phyloP scores from a whole-genome alignment of 64 coral and sea anemone species.

The Anthopleura sola region DNA sequence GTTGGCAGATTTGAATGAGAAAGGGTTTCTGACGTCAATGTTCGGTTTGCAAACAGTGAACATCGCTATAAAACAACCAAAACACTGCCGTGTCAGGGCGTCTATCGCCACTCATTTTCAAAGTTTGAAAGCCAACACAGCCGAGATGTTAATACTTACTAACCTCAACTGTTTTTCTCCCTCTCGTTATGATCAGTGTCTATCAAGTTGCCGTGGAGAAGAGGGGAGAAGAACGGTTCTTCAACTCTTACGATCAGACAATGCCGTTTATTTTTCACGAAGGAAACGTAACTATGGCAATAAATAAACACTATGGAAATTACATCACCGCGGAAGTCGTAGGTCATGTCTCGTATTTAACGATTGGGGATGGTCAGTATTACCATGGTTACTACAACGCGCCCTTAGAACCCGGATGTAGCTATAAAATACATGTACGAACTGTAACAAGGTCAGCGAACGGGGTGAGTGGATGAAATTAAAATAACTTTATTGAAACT shows the following conservation, averaged over 20 bases:
- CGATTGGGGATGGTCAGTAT: slow-evolving; percentile 1
- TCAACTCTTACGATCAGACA: neutral
- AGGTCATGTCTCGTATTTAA: neutral
- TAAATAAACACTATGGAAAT: neutral
- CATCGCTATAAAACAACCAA: no score
- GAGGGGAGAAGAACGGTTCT: neutral
- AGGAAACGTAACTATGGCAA: neutral
- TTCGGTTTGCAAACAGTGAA: no score
- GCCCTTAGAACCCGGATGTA: slow-evolving; percentile 12
- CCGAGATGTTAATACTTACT: no score
- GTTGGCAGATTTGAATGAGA: no score
- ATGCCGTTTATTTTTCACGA: neutral
- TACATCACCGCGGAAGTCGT: neutral
- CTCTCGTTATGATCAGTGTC: neutral
- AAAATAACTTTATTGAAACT: no score
- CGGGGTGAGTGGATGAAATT: neutral
- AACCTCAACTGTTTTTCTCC: no score
- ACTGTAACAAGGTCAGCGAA: neutral
- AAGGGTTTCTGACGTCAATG: no score
- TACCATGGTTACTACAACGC: slow-evolving; percentile 21
- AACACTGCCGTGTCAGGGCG: no score
- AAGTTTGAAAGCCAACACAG: no score
- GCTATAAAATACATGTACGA: neutral
- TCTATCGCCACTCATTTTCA: no score
- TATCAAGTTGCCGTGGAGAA: slow-evolving; percentile 6